phyloP scores from a whole-genome alignment of 2,797 vertebrate species.

The Ctenosaura bakeri region DNA sequence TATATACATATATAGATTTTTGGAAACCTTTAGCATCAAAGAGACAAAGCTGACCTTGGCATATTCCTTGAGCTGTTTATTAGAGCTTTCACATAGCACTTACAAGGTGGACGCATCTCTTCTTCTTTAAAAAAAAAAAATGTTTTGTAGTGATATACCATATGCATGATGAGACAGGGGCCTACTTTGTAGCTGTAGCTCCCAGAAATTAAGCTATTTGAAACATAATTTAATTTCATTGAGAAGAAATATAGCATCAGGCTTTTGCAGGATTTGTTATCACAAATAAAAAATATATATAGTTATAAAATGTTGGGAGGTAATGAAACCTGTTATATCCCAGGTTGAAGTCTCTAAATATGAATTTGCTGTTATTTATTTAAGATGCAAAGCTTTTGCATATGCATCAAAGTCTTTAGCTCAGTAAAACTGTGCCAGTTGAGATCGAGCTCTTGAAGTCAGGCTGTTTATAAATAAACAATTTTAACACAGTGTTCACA shows the following conservation, averaged over 20 bases:
- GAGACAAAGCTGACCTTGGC: not conserved
- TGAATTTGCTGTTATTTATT: slow-evolving; percentile 73
- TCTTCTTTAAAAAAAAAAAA: slow-evolving; percentile 45
- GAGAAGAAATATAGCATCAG: slow-evolving; percentile 23
- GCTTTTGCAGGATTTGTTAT: slow-evolving; percentile 64
- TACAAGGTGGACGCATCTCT: slow-evolving; percentile 16
- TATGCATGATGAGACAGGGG: slow-evolving; percentile 6
- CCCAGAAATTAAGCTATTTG: slow-evolving; percentile 42
- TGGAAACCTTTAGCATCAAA: slow-evolving; percentile 39
- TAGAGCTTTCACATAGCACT: not conserved
- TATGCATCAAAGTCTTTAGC: slow-evolving; percentile 60
- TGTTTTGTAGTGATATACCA: not conserved
- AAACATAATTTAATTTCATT: slow-evolving; percentile 45
- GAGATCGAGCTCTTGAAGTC: slow-evolving; percentile 65
- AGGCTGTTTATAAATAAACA: slow-evolving; percentile 69
- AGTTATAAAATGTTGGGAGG: slow-evolving; percentile 59
- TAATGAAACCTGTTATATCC: slow-evolving; percentile 65
- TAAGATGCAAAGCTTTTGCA: slow-evolving; percentile 66
- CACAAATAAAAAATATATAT: slow-evolving; percentile 58
- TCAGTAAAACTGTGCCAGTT: slow-evolving; percentile 67
- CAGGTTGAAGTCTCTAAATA: slow-evolving; percentile 68
- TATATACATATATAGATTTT: slow-evolving; percentile 26
- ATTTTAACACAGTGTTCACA: slow-evolving; percentile 63
- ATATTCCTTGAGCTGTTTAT: slow-evolving; percentile 2
- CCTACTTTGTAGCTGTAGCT: slow-evolving; percentile 39